A percentile compares a stretch with the other conserved stretches of the same genome.
Conservation (phyloP, 2,113 vertebrate species). For the Gopherus evgoodei region DNA sequence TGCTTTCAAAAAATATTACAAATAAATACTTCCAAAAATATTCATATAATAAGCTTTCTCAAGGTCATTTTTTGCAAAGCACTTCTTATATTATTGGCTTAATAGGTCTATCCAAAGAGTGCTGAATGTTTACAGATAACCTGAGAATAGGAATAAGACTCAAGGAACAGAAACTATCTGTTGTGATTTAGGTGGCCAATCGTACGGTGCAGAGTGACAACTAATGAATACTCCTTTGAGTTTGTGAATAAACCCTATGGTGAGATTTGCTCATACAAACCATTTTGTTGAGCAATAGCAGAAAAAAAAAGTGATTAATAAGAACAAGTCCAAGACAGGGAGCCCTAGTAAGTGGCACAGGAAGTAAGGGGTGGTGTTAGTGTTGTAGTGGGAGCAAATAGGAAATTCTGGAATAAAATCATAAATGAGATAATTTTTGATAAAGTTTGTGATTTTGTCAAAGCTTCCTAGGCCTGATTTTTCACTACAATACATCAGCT, state of each 20-base stretch:
- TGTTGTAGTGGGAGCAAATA: slow-evolving; percentile 16
- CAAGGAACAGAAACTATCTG: neutral
- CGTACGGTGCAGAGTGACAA: neutral
- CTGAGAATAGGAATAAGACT: neutral
- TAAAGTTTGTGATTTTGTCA: slow-evolving; percentile 26
- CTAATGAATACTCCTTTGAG: neutral
- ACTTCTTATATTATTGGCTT: neutral
- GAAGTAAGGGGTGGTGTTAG: slow-evolving; percentile 4
- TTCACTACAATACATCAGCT: neutral
- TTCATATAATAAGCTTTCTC: neutral
- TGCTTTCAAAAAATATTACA: neutral
- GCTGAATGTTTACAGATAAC: neutral
- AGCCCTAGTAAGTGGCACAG: neutral
- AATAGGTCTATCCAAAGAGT: neutral
- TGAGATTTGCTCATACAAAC: neutral
- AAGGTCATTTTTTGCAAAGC: neutral
- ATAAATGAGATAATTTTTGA: slow-evolving; percentile 11
- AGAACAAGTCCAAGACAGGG: neutral
- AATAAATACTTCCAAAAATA: neutral
- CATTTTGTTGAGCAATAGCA: neutral
- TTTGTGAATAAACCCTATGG: neutral
- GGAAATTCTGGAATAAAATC: slow-evolving; percentile 30
- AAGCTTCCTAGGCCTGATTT: neutral
- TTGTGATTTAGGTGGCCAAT: neutral
- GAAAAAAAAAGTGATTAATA: neutral